phyloP scores from a whole-genome alignment of 2,113 vertebrate species.

The Monarcha castaneiventris region DNA sequence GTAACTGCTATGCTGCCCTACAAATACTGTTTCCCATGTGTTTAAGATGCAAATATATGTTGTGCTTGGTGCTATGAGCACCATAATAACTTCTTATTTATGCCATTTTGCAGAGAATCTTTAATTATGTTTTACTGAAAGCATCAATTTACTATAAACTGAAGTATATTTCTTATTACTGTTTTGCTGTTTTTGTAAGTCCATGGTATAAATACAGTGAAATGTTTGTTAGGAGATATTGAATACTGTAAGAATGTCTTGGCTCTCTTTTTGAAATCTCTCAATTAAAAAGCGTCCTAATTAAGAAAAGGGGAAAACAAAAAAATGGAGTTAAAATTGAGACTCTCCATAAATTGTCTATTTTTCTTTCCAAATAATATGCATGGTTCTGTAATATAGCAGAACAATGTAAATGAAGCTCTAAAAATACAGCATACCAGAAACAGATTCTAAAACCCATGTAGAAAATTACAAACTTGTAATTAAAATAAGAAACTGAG shows the following conservation, averaged over 20 bases:
- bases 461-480: not conserved
- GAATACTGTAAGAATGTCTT: not conserved
- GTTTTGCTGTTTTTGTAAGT: not conserved
- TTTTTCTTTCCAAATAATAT: not conserved
- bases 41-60: not conserved
- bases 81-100: not conserved
- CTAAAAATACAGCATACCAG: not conserved
- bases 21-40: not conserved
- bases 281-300: not conserved
- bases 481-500: slow-evolving; percentile 25
- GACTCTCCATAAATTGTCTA: not conserved
- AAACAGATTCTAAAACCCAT: not conserved
- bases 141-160: not conserved
- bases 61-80: accelerated
- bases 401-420: not conserved
- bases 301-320: not conserved
- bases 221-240: slow-evolving; percentile 29
- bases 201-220: not conserved
- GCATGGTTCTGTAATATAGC: not conserved
- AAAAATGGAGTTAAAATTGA: slow-evolving; percentile 21
- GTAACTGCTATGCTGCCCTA: not conserved
- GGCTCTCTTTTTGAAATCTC: slow-evolving; percentile 8
- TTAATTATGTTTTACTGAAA: not conserved
- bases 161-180: not conserved
- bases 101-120: not conserved